phyloP scores from a whole-genome alignment of 1,140 invertebrate genomes.

The Ceratitis capitata region DNA sequence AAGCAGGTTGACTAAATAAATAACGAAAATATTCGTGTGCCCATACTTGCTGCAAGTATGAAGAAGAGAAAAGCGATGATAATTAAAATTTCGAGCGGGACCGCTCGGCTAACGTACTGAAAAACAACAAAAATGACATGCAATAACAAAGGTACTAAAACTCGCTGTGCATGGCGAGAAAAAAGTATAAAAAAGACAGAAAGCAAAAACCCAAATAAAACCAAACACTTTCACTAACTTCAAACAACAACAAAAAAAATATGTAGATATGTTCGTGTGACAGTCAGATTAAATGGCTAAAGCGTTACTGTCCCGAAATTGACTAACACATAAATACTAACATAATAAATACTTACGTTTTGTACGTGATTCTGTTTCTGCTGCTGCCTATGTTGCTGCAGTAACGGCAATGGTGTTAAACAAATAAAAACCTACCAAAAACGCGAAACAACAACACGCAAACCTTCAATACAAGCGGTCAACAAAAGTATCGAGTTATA shows the following conservation, averaged over 20 bases:
- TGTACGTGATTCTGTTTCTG: constrained; percentile 14
- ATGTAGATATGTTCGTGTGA: background rate
- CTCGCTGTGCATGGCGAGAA: background rate
- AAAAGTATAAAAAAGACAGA: background rate
- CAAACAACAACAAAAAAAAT: background rate
- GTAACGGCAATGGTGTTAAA: background rate
- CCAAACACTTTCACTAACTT: constrained; percentile 14
- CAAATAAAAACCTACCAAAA: background rate
- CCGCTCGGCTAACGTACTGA: background rate
- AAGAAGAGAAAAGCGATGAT: constrained; percentile 5
- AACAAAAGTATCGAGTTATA: background rate
- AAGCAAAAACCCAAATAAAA: constrained; percentile 20
- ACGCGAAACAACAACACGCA: background rate
- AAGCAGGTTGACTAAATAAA: background rate
- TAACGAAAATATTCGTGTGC: background rate
- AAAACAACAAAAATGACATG: background rate
- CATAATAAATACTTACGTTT: background rate
- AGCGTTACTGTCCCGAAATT: background rate
- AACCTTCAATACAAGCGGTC: background rate
- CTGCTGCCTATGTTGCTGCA: too few relatives aligned
- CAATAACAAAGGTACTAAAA: background rate
- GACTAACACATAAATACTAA: background rate
- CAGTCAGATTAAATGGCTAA: constrained; percentile 2
- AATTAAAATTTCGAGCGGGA: background rate
- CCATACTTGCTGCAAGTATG: too few relatives aligned